Base-by-base conservation (phyloP, 1,140 invertebrate genomes). In the Hypothenemus hampei region DNA sequence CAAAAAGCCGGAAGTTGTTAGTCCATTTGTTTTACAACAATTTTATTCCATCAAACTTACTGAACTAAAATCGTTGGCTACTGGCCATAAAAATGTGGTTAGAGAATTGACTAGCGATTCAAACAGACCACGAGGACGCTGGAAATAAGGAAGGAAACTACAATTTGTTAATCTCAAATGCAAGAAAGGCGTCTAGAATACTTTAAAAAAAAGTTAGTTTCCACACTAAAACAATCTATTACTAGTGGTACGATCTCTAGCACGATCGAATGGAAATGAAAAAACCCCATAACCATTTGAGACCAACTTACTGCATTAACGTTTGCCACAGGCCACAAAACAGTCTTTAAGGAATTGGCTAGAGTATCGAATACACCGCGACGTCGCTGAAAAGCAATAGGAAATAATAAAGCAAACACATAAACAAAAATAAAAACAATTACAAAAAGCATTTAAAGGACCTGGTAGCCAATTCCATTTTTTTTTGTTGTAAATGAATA, bases 51-150 rank as follows among this genome's bases (percentile, higher is more conserved):
- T 22, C 26, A 18, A 43, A 64, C 62, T 64, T 64, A 64, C 62
- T 44, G 59, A 41, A 44, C 51, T 40, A 55, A 64, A 61, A 55
- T 54, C 50, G 40, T 55, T 63, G 46, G 63, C 61, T 26, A 63
- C 63, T 22, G 63, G 63, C 63, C 63, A 65, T 52, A 65, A 65
- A 63, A 65, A 65, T 50, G 63, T 65, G 31, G 61, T 49, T 49
- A 65, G 58, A 40, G 63, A 65, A 49, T 57, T 65, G 52, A 65
- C 59, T 57, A 65, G 57, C n/a, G 63, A 65, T 40, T 65, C 63
- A 48, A 65, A 63, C 22, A 65, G 56, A 56, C 63, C 60, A 22
- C 49, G 57, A 6, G 40, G 57, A 36, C 52, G 59, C 63, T 63
- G 39, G 18, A 29, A 6, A 29, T n/a, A 29, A 29, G 26, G 6